phyloP scores from a whole-genome alignment of 2,888 invertebrate genomes.

The Andrena marginata region DNA sequence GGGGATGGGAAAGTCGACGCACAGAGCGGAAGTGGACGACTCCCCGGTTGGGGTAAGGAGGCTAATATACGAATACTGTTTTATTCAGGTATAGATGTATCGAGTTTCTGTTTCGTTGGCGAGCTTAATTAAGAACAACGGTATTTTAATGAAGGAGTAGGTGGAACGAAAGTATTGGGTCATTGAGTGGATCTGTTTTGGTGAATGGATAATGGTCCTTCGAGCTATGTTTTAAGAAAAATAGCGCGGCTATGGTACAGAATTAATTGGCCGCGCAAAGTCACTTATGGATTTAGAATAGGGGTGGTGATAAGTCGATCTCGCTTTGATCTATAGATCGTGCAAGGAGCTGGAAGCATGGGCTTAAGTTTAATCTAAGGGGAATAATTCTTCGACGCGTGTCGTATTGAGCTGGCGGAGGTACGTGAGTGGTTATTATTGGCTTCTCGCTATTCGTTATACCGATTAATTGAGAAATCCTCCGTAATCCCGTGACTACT shows the following conservation, averaged over 20 bases:
- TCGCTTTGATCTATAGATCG: constrained; percentile 1
- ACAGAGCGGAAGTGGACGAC: not conserved
- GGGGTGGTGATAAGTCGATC: not conserved
- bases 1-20: constrained; percentile 22
- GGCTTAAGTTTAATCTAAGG: constrained; percentile 39
- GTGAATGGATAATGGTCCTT: not conserved
- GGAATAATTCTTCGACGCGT: constrained; percentile 22
- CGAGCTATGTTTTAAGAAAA: constrained; percentile 22
- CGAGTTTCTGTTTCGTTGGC: not conserved
- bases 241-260: constrained; percentile 12
- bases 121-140: too few relatives aligned
- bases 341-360: constrained; percentile 28
- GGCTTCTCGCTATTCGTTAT: constrained; percentile 49
- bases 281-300: not conserved
- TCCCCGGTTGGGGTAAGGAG: not conserved
- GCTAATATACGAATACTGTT: too few relatives aligned
- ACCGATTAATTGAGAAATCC: constrained; percentile 51
- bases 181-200: too few relatives aligned
- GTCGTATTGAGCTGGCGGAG: constrained; percentile 60
- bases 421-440: constrained; percentile 30
- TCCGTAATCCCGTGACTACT: constrained; percentile 55
- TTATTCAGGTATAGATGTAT: not conserved
- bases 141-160: not conserved
- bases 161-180: too few relatives aligned
- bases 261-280: not conserved